A percentile compares a stretch with the other conserved stretches of the same genome.
phyloP scores from a whole-genome alignment of 2,888 invertebrate genomes.

The Phyllotreta cruciferae region DNA sequence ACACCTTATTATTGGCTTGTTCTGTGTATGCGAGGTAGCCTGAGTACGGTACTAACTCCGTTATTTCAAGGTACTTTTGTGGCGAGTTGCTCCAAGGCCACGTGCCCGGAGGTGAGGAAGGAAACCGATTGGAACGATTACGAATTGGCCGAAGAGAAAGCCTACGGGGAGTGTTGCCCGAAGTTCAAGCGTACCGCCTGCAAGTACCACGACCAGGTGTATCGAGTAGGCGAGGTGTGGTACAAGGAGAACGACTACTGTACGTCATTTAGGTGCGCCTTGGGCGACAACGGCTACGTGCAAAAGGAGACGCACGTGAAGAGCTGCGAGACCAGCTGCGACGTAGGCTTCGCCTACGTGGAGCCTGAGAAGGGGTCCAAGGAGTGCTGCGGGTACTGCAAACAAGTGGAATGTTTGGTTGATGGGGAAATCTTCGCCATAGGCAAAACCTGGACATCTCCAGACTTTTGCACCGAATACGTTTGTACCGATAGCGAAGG shows the following conservation, averaged over 20 bases:
- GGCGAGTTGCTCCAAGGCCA: slow-evolving; percentile 61
- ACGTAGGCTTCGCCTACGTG: slow-evolving; percentile 62
- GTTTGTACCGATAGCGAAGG: slow-evolving; percentile 66
- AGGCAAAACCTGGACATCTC: slow-evolving; percentile 67
- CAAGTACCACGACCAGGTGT: slow-evolving; percentile 57
- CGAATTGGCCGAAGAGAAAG: slow-evolving; percentile 63
- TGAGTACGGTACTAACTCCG: background rate
- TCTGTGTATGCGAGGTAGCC: too few species aligned
- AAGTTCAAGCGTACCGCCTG: slow-evolving; percentile 67
- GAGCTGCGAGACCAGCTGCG: slow-evolving; percentile 63
- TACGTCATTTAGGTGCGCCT: slow-evolving; percentile 64
- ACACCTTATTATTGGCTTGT: too few species aligned
- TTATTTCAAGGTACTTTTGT: slow-evolving; percentile 48
- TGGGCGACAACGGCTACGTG: slow-evolving; percentile 59
- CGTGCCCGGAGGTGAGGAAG: slow-evolving; percentile 62
- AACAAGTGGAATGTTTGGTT: slow-evolving; percentile 65
- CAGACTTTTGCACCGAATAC: slow-evolving; percentile 69
- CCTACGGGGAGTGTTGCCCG: slow-evolving; percentile 72
- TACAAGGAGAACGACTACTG: slow-evolving; percentile 63
- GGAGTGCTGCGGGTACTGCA: slow-evolving; percentile 72
- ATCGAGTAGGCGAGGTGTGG: slow-evolving; percentile 68
- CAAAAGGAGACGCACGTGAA: slow-evolving; percentile 64
- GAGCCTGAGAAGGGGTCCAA: slow-evolving; percentile 45
- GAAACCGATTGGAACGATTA: slow-evolving; percentile 64
- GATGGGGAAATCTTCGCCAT: slow-evolving; percentile 61